Percentiles rank a stretch among this genome's conserved stretches.
These are phyloP conservation scores for Carduelis carduelis DNA, from an alignment of 2,797 vertebrate genomes.

Conservation along the genomic window DNA sequence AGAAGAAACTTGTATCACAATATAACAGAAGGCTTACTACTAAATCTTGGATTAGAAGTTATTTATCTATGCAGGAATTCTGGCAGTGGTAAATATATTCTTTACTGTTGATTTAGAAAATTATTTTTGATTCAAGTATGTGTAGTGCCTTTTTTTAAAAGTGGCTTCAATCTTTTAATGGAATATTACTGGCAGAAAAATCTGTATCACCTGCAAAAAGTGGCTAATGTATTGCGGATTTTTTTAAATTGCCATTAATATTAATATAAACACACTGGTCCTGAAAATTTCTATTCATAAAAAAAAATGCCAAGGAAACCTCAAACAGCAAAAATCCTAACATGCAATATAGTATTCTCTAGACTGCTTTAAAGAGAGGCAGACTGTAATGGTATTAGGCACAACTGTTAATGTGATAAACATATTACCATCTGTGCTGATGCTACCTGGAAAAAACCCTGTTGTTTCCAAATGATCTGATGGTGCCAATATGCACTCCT, in stretches of 20 bases:
- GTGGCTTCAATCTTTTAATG: not conserved
- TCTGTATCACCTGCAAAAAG: not conserved
- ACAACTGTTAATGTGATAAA: slow-evolving; percentile 59
- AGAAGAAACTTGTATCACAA: not conserved
- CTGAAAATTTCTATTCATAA: not conserved
- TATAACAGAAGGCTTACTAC: slow-evolving; percentile 3
- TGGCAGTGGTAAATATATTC: not conserved
- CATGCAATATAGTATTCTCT: slow-evolving; percentile 13
- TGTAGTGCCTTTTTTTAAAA: not conserved
- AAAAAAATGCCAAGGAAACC: not conserved
- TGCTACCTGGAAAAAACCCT: slow-evolving; percentile 61
- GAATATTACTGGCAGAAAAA: not conserved
- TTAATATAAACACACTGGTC: not conserved
- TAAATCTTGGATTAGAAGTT: slow-evolving; percentile 11
- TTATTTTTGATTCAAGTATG: not conserved
- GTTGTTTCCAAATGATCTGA: slow-evolving; percentile 50
- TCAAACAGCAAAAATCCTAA: not conserved
- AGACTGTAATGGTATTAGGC: slow-evolving; percentile 55
- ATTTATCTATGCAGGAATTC: not conserved
- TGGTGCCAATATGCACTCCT: slow-evolving; percentile 32
- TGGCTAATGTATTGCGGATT: not conserved
- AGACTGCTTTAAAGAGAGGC: slow-evolving; percentile 42
- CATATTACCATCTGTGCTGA: slow-evolving; percentile 62
- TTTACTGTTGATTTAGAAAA: not conserved
- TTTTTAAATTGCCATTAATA: not conserved